Base-by-base conservation (phyloP, 2,888 invertebrate genomes). In the Congeria kusceri region DNA sequence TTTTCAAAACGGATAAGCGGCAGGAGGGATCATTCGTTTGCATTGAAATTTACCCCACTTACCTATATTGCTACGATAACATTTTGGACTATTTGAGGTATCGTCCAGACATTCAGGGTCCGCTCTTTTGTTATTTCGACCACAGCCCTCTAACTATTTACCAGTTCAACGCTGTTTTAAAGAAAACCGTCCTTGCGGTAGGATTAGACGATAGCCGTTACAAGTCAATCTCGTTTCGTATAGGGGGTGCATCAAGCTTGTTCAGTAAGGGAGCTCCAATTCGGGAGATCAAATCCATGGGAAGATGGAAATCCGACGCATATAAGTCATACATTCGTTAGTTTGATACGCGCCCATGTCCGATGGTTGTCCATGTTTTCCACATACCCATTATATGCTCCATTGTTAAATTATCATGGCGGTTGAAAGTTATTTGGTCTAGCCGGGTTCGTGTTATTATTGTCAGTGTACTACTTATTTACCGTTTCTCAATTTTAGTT, bases 191-290 rank as follows among this genome's bases (percentile, higher is more conserved):
- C 5, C 29, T 29, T 15, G 58, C 49, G n/a, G 49, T 29, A 39
- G 66, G 58, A 15, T 1, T 66, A 15, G 68, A 68, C 27, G 44
- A 63, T 32, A 11, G n/a, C 7, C n/a, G n/a, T 11, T 64, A 63
- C 18, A 68, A 68, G 44, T 68, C 75, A 1, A 62, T 68, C 47
- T 57, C 49, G 5, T 63, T 75, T 49, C 56, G 75, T 27, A 75
- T 75, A 23, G 69, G 76, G 20, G 63, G 65, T 2, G 65, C 70
- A 23, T 61, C 69, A 5, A 18, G 39, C 15, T 49, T 70, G 65
- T 69, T 58, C 27, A 61, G 25, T 15, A 11, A 59, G 7, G 76
- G 58, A 1, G 39, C 11, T 44, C 18, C 69, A 11, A 57, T 65
- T 15, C 46, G 53, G 28, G 66, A 66, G 15, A 70, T 66, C 23